Evolutionary conservation across 1,140 invertebrate genomes (phyloP), one percentile per base, ranked within the genome.

Genomic region (Aradophagus sp.): DNA sequence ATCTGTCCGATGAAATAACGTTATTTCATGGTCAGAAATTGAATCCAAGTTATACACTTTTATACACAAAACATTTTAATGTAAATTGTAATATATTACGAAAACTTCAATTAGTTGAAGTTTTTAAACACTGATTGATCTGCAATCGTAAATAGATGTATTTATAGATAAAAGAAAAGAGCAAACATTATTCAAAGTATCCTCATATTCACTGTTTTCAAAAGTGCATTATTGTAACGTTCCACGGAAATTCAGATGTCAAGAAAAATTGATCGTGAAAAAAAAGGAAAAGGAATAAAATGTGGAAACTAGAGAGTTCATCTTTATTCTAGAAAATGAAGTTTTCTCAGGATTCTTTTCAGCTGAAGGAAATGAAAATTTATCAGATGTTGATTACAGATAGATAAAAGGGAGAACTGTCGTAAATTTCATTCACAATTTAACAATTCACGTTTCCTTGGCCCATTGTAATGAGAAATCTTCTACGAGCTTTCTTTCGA

Each of bases 311-410:
- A 11, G 14, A 48, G 15, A 41, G 45, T 48, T 42, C 32, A 15
- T 32, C 4, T 38, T 12, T 38, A 14, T 48, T 48, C 38, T 20
- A 32, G 32, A 26, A 66, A 63, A 63, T 50, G 39, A 48, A 38
- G 45, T 62, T 45, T 56, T 20, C 14, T 44, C 27, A 27, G 14
- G 39, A 56, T 26, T 35, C 52, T 12, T 34, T 12, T 8, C 13
- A 38, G 35, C 20, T 38, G 16, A 45, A 17, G 20, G 42, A 56
- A 50, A 47, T 45, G 59, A 50, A 52, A 65, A 56, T 45, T 56
- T 45, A 56, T 66, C 52, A 39, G 50, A 66, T 48, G 50, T 66
- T 48, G 61, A 56, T 55, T 55, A 48, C 38, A 42, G 48, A 65
- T 53, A 45, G 48, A 47, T 53, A 65, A 53, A 45, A 53, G 32